Percentiles rank a stretch among this genome's conserved stretches.
Conservation (phyloP, 1,140 invertebrate species). For the Drosophila nannoptera region DNA sequence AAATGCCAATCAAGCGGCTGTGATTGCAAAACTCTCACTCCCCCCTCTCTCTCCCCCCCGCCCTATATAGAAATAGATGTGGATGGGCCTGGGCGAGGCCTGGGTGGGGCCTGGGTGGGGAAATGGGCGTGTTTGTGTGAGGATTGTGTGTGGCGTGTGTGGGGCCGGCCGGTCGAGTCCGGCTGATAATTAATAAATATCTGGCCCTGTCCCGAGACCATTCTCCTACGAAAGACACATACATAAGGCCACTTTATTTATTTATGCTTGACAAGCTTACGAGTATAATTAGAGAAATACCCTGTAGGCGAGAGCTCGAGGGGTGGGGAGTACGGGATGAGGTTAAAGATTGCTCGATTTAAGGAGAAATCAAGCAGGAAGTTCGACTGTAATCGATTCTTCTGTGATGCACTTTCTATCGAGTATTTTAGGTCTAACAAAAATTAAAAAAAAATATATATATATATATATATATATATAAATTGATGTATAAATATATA, state of each 20-base stretch:
- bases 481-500: too few species aligned
- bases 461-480: too few species aligned
- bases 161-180: slow-evolving; percentile 29
- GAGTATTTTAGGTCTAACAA: too few species aligned
- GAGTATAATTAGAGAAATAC: slow-evolving; percentile 17
- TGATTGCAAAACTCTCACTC: slow-evolving; percentile 39
- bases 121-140: slow-evolving; percentile 2
- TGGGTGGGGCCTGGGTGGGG: slow-evolving; percentile 23
- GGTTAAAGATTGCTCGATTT: too few species aligned
- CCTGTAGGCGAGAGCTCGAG: neutral
- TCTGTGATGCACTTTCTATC: too few species aligned
- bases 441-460: too few species aligned
- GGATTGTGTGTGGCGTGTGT: slow-evolving; percentile 25
- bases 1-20: slow-evolving; percentile 71
- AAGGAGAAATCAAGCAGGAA: too few species aligned
- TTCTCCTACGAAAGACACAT: slow-evolving; percentile 1
- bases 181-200: slow-evolving; percentile 73
- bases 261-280: slow-evolving; percentile 16
- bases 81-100: slow-evolving; percentile 3
- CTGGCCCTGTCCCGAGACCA: slow-evolving; percentile 46
- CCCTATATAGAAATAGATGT: slow-evolving; percentile 13
- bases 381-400: too few species aligned
- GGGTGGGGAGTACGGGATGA: too few species aligned
- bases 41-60: neutral
- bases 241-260: slow-evolving; percentile 2